phyloP scores from a whole-genome alignment of 1,140 invertebrate genomes.

The Harlomillsia oculata region DNA sequence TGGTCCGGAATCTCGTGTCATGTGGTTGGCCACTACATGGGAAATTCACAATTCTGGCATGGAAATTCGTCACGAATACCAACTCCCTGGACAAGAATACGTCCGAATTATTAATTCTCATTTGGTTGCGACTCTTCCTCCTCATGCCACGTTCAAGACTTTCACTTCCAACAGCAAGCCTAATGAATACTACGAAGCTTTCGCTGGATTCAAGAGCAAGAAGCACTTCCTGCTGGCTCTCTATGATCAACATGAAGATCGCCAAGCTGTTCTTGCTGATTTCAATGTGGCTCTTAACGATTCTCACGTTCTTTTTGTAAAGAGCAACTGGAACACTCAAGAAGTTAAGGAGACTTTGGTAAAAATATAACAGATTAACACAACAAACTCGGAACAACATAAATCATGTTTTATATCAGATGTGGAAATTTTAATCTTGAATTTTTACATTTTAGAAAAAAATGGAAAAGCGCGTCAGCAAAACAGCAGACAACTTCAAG shows the following conservation, averaged over 20 bases:
- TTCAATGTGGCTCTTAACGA: slow-evolving; percentile 26
- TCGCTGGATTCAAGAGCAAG: slow-evolving; percentile 28
- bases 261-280: slow-evolving; percentile 17
- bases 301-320: slow-evolving; percentile 24
- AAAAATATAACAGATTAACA: slow-evolving; percentile 1
- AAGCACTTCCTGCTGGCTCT: slow-evolving; percentile 20
- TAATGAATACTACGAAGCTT: slow-evolving; percentile 21
- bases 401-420: neutral
- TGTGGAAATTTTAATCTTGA: neutral
- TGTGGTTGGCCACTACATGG: neutral
- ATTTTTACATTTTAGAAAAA: slow-evolving; percentile 8
- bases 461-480: slow-evolving; percentile 6
- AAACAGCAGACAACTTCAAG: slow-evolving; percentile 6
- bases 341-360: slow-evolving; percentile 22
- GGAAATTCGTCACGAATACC: slow-evolving; percentile 21
- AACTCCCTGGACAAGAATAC: slow-evolving; percentile 29
- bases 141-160: slow-evolving; percentile 18
- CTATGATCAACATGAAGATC: slow-evolving; percentile 13
- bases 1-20: neutral
- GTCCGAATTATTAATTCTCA: slow-evolving; percentile 15
- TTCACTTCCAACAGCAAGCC: slow-evolving; percentile 5
- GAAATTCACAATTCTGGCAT: slow-evolving; percentile 10
- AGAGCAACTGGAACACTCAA: slow-evolving; percentile 21
- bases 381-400: neutral
- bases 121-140: slow-evolving; percentile 5